Evolutionary conservation across 1,140 invertebrate species (phyloP), one percentile per base, ranked within the genome.

Genomic region (Drosophila elegans): DNA sequence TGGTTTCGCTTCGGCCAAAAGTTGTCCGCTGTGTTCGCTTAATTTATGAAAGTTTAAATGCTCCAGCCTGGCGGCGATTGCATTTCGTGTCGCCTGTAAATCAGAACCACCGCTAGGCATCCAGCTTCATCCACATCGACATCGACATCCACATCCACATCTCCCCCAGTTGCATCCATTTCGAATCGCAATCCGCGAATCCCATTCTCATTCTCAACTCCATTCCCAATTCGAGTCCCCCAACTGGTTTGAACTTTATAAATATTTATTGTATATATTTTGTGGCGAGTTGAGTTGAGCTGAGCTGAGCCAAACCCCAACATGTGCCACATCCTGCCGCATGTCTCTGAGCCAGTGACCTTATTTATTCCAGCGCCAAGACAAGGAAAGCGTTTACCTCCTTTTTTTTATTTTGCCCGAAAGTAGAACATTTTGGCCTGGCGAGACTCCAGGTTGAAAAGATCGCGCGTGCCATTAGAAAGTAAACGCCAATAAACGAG

Each of bases 1-100:
- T 67, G 78, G 75, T 82, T 83, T 81, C 66, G 82, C 67, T 56
- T 72, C 67, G 59, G 68, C 81, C 81, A 62, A 49, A 59, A 52
- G 73, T 64, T 45, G 68, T 53, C 74, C 34, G 59, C 36, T 52
- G 32, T 52, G 32, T 61, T 48, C 49, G 82, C 59, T 88, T 86
- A 83, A 88, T 86, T 86, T 88, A 86, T 86, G 83, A 86, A 86
- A 88, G 83, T 86, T 83, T 88, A 86, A 86, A 79, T 83, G 83
- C 68, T 71, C 60, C 74, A 55, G 72, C 78, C 54, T 60, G 60
- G 66, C 55, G 59, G 63, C 63, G 73, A 73, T 72, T 82, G 83
- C 69, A 78, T 82, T 86, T 80, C 55, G 83, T 82, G 81, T 80
- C 73, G 82, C 74, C 78, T 81, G 69, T 75, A 86, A 86, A 79